Percentiles rank a stretch among this genome's conserved stretches.
These are phyloP conservation scores for Notospermus geniculatus DNA, from an alignment of 1,140 invertebrate genomes.

Conservation along the genomic window DNA sequence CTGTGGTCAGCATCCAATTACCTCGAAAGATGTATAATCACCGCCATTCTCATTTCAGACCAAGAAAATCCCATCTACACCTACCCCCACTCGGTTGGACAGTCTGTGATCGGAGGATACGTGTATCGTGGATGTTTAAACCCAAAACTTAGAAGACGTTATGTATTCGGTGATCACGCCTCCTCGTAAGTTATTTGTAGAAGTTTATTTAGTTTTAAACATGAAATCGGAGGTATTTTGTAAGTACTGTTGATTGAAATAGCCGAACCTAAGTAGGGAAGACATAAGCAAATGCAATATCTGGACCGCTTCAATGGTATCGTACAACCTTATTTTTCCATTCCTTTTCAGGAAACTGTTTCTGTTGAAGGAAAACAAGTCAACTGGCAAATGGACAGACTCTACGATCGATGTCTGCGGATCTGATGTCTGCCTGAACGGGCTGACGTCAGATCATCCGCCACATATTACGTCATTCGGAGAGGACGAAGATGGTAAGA, in stretches of 20 bases:
- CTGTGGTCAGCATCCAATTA: conserved; percentile 3
- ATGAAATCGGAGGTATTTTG: too few relatives aligned
- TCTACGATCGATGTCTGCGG: conserved; percentile 40
- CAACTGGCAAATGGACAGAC: conserved; percentile 28
- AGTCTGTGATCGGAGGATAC: conserved; percentile 49
- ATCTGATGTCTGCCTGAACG: conserved; percentile 33
- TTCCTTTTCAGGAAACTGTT: conserved; percentile 33
- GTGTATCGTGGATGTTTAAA: conserved; percentile 51
- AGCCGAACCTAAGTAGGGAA: too few relatives aligned
- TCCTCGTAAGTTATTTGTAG: conserved; percentile 29
- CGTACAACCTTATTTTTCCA: not conserved
- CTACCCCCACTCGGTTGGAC: conserved; percentile 44
- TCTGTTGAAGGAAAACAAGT: conserved; percentile 26
- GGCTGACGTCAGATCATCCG: conserved; percentile 27
- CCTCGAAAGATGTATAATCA: not conserved
- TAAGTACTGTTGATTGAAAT: too few relatives aligned
- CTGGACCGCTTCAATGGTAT: too few relatives aligned
- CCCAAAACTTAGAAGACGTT: conserved; percentile 44
- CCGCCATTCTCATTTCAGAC: conserved; percentile 14
- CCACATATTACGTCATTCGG: conserved; percentile 47
- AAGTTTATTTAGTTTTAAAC: too few relatives aligned
- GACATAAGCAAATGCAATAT: too few relatives aligned
- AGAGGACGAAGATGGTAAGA: conserved; percentile 43
- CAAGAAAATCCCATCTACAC: conserved; percentile 38
- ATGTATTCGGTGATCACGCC: conserved; percentile 49